Evolutionary conservation across 2,888 invertebrate genomes (phyloP).

Genomic region (Mimumesa dahlbomi): DNA sequence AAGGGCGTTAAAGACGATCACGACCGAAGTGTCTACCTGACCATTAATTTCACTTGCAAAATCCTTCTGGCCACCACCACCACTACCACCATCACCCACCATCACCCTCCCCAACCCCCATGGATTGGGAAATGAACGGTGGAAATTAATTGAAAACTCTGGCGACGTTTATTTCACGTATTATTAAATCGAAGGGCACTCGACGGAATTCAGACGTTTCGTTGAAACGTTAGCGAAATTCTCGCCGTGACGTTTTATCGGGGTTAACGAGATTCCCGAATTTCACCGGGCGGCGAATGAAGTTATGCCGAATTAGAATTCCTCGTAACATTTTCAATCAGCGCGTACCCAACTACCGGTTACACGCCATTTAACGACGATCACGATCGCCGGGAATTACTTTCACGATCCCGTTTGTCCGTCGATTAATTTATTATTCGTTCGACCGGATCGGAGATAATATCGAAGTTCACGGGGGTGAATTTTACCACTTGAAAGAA

Average conservation of each 20-base stretch:
- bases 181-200: too few relatives aligned
- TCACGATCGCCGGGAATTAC: slow-evolving; percentile 10
- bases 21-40: slow-evolving; percentile 8
- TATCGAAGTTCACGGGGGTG: neutral
- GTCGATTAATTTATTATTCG: slow-evolving; percentile 15
- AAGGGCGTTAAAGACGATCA: slow-evolving; percentile 43
- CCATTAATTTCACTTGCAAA: slow-evolving; percentile 4
- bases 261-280: too few relatives aligned
- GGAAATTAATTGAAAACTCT: too few relatives aligned
- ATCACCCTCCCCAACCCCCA: too few relatives aligned
- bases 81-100: neutral
- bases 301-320: neutral
- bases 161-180: too few relatives aligned
- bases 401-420: neutral
- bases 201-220: too few relatives aligned
- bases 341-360: neutral
- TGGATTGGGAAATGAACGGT: too few relatives aligned
- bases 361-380: slow-evolving; percentile 15
- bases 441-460: neutral
- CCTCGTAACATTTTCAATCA: slow-evolving; percentile 12
- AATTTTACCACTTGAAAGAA: slow-evolving; percentile 3
- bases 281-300: too few relatives aligned
- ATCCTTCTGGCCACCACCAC: neutral
- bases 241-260: too few relatives aligned
- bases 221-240: too few relatives aligned